Evolutionary conservation across 92 coral and sea anemone species (phyloP), one percentile per base, ranked within the genome.

Genomic region (Epizoanthus ramosus): DNA sequence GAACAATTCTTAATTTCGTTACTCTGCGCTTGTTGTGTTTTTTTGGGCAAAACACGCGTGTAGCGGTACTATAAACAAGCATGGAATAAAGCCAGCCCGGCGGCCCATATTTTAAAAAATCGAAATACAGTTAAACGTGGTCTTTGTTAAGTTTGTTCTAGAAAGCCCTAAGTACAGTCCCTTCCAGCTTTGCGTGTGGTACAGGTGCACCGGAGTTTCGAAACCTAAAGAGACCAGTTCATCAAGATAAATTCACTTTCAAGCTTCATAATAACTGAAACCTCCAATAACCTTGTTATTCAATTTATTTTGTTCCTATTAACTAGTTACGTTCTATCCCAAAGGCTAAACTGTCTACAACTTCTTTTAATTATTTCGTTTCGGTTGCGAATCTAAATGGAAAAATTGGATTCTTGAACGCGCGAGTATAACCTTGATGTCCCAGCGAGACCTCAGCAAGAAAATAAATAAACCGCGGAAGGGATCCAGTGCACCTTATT

Each of bases 1-100:
- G 72, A 35, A 35, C 72, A 33, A 8, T 67, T 67, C n/a, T 37
- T 67, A 67, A 67, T 67, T 67, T 67, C 47, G 33, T 67, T 67
- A 67, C 33, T 67, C 15, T 19, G 72, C 18, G 18, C 17, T 17
- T 25, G 47, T 67, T 67, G 72, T 67, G 47, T 23, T 37, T 35
- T 67, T 15, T 66, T 31, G 17, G 47, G 18, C 5, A 67, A 50
- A 50, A 50, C 54, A 50, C 54, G 8, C 54, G 8, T 50, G 72
- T 21, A n/a, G 72, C 47, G 9, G 15, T 33, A 16, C 43, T 35
- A 37, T 37, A 67, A 31, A 67, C 72, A 67, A 15, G 72, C 72
- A 28, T 67, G 0, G 12, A 66, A 31, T 16, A 41, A 33, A 13
- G 43, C 22, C 45, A 9, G 39, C 5, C 72, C 72, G 72, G 17